phyloP scores from a whole-genome alignment of 2,113 vertebrate species.

The Andinoacara biseriatus region DNA sequence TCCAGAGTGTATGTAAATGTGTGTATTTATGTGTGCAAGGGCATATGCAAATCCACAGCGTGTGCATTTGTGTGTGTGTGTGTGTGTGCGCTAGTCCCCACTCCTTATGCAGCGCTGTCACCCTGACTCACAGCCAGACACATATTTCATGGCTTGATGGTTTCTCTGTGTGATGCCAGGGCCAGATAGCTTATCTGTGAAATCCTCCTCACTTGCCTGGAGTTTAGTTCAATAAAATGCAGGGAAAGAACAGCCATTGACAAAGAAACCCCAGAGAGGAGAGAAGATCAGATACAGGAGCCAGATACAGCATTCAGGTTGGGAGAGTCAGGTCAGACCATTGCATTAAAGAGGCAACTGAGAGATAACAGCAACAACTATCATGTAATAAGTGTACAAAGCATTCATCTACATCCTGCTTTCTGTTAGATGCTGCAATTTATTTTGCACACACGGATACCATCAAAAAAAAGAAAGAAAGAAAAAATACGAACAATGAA shows the following conservation, averaged over 20 bases:
- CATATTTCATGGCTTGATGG: slow-evolving; percentile 67
- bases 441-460: not conserved
- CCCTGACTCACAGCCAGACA: slow-evolving; percentile 51
- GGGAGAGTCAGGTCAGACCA: slow-evolving; percentile 20
- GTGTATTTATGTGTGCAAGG: not conserved
- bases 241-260: slow-evolving; percentile 50
- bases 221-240: slow-evolving; percentile 61
- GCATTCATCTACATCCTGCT: not conserved
- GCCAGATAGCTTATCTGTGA: slow-evolving; percentile 67
- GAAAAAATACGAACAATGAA: not conserved
- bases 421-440: not conserved
- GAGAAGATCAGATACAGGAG: slow-evolving; percentile 49
- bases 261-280: slow-evolving; percentile 40
- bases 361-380: not conserved
- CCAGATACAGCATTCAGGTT: slow-evolving; percentile 31
- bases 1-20: not conserved
- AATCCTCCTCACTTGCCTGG: slow-evolving; percentile 54
- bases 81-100: not conserved
- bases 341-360: slow-evolving; percentile 13
- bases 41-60: not conserved
- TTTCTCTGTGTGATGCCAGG: slow-evolving; percentile 60
- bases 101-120: slow-evolving; percentile 25
- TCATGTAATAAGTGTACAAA: not conserved
- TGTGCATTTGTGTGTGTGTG: not conserved
- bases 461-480: not conserved